These are phyloP conservation scores for Hymenochirus boettgeri DNA, from an alignment of 2,113 vertebrate genomes.

Conservation along the genomic window DNA sequence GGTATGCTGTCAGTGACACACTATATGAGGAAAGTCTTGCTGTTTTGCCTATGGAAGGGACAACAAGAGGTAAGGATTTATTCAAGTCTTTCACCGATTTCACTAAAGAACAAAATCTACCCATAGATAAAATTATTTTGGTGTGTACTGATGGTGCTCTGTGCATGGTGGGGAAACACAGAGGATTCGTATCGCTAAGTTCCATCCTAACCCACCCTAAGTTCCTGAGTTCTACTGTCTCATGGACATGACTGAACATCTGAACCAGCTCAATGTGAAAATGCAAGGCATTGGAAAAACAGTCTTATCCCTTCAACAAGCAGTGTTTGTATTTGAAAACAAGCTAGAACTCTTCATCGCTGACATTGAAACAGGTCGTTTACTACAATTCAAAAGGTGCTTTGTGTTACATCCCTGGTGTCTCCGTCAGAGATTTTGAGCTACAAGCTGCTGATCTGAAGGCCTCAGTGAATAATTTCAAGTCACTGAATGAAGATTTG, in stretches of 20 bases:
- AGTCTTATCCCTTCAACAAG: constrained; percentile 51
- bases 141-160: too few relatives aligned
- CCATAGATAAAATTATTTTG: too few relatives aligned
- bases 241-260: constrained; percentile 48
- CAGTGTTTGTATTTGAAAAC: constrained; percentile 53
- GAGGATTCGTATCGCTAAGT: too few relatives aligned
- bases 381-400: too few relatives aligned
- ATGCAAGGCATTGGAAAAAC: constrained; percentile 53
- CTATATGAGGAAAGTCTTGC: too few relatives aligned
- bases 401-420: constrained; percentile 32
- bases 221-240: constrained; percentile 50
- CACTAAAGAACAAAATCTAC: too few relatives aligned
- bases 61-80: constrained; percentile 42
- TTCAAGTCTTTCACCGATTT: constrained; percentile 1
- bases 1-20: too few relatives aligned
- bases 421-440: constrained; percentile 38
- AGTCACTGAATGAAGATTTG: constrained; percentile 13
- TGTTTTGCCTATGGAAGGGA: too few relatives aligned
- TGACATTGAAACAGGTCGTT: constrained; percentile 43
- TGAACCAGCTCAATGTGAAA: constrained; percentile 52
- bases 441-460: constrained; percentile 41
- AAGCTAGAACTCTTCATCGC: constrained; percentile 48
- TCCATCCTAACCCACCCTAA: too few relatives aligned
- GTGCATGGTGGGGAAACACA: too few relatives aligned
- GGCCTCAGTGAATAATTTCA: constrained; percentile 33